Evolutionary conservation across 2,113 vertebrate genomes (phyloP).

Genomic region (Scolopax mira): DNA sequence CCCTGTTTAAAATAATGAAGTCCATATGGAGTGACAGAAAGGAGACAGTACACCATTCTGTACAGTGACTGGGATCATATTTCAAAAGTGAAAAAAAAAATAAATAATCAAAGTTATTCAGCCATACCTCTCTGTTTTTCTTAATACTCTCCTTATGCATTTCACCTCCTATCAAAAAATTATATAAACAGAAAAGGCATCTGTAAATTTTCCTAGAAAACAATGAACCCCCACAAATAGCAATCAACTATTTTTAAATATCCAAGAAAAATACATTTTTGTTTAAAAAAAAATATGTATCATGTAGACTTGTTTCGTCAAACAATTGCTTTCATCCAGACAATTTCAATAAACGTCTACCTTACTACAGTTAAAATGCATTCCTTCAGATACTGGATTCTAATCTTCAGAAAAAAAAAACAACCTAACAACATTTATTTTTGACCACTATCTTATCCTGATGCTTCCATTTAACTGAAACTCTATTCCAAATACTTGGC

Average conservation of each 20-base stretch:
- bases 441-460: background rate
- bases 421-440: background rate
- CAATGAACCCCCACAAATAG: background rate
- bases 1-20: slow-evolving; percentile 68
- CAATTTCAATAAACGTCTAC: background rate
- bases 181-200: slow-evolving; percentile 20
- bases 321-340: background rate
- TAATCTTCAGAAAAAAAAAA: background rate
- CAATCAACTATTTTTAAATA: background rate
- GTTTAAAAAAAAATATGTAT: background rate
- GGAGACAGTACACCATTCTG: slow-evolving; percentile 56
- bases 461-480: background rate
- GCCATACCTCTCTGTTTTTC: slow-evolving; percentile 38
- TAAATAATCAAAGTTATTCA: slow-evolving; percentile 60
- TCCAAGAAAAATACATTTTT: background rate
- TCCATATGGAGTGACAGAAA: slow-evolving; percentile 72
- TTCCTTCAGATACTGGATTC: background rate
- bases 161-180: slow-evolving; percentile 15
- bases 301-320: background rate
- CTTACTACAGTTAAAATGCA: background rate
- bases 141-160: slow-evolving; percentile 67
- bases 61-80: slow-evolving; percentile 59
- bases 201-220: background rate
- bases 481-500: background rate
- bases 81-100: slow-evolving; percentile 64